Evolutionary conservation across 1,140 invertebrate genomes (phyloP).

Genomic region (Chrysopa pallens): DNA sequence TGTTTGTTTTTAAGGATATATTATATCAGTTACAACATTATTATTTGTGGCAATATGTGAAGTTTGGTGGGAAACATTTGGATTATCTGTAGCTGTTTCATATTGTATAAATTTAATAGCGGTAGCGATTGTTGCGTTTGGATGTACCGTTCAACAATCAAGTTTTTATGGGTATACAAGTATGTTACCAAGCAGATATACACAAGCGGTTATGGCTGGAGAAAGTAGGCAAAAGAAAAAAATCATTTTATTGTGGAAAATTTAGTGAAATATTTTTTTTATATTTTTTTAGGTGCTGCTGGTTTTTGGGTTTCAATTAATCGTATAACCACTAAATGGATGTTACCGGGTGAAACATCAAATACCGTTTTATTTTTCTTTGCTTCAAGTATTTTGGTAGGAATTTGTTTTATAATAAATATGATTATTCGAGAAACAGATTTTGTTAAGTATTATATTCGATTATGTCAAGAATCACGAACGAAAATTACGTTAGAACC

Average conservation of each 20-base stretch:
- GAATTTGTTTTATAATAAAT: slow-evolving; percentile 57
- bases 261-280: not conserved
- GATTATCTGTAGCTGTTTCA: slow-evolving; percentile 34
- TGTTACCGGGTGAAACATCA: slow-evolving; percentile 48
- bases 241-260: no score
- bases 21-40: slow-evolving; percentile 62
- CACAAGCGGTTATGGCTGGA: slow-evolving; percentile 84
- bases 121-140: slow-evolving; percentile 68
- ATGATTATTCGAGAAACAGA: slow-evolving; percentile 55
- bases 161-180: slow-evolving; percentile 89
- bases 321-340: slow-evolving; percentile 62
- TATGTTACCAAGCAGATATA: slow-evolving; percentile 74
- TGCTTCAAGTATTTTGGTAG: slow-evolving; percentile 53
- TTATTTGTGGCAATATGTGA: slow-evolving; percentile 70
- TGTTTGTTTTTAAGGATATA: slow-evolving; percentile 43
- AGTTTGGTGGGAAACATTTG: slow-evolving; percentile 66
- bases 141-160: slow-evolving; percentile 83
- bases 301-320: slow-evolving; percentile 71
- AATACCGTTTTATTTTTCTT: slow-evolving; percentile 77
- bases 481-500: slow-evolving; percentile 56
- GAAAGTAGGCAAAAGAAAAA: slow-evolving; percentile 50
- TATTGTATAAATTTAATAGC: slow-evolving; percentile 71
- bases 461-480: slow-evolving; percentile 47
- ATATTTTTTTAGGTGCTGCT: slow-evolving; percentile 44
- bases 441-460: slow-evolving; percentile 70